Conservation (phyloP, 2,797 vertebrate genomes). For the Notoglanidium macrostoma region DNA sequence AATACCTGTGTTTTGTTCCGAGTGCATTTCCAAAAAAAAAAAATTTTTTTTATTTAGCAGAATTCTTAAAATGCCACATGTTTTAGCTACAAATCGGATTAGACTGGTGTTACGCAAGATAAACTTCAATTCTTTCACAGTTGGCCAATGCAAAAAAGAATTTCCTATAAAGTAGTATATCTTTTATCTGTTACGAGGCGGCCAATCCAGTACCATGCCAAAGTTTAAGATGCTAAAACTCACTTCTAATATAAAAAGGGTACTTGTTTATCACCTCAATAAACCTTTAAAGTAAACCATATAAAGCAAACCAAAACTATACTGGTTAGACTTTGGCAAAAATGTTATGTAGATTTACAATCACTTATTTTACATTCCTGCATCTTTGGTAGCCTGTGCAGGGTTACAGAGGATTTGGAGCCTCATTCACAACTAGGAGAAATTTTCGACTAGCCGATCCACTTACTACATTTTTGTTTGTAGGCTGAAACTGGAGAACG, state of each 20-base stretch:
- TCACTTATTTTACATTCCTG: background rate
- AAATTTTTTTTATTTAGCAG: background rate
- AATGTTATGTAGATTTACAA: background rate
- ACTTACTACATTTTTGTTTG: background rate
- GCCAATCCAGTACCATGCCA: background rate
- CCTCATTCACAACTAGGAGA: background rate
- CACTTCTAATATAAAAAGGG: background rate
- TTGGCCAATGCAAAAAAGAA: background rate
- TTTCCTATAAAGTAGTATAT: background rate
- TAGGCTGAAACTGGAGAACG: slow-evolving; percentile 6
- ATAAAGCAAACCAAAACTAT: background rate
- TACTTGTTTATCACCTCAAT: background rate
- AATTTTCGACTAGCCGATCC: background rate
- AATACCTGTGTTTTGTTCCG: background rate
- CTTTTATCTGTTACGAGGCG: background rate
- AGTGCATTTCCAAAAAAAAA: background rate
- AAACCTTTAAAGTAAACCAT: background rate
- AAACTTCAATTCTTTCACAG: background rate
- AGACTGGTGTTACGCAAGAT: background rate
- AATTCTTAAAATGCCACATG: background rate
- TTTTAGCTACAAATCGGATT: background rate
- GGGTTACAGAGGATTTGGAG: background rate
- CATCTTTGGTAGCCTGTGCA: background rate
- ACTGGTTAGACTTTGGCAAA: background rate
- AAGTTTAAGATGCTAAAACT: background rate